Percentiles rank a stretch among this genome's conserved stretches.
Conservation (phyloP, 2,888 invertebrate species). For the Clusia tigrina region DNA sequence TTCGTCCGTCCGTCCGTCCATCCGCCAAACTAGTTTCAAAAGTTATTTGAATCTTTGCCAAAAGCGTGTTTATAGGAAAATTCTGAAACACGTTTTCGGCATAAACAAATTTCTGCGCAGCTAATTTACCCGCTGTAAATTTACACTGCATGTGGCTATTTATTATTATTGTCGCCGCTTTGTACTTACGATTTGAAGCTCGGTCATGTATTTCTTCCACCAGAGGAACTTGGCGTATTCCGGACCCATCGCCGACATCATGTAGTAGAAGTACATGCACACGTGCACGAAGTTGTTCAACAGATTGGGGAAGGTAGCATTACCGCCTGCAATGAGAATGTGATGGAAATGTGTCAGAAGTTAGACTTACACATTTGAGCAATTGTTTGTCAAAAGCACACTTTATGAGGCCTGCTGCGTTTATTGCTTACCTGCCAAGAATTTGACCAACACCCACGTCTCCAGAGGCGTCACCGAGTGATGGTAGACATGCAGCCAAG, state of each 20-base stretch:
- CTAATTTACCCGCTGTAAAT: no score
- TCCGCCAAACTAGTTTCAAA: no score
- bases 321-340: constrained; percentile 66
- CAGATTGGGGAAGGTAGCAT: constrained; percentile 67
- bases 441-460: constrained; percentile 92
- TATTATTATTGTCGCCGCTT: no score
- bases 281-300: constrained; percentile 95
- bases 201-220: constrained; percentile 96
- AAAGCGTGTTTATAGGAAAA: no score
- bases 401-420: background rate
- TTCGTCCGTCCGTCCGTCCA: no score
- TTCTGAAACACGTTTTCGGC: no score
- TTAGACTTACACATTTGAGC: background rate
- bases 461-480: constrained; percentile 93
- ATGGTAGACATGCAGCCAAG: constrained; percentile 91
- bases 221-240: constrained; percentile 86
- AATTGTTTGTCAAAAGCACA: background rate
- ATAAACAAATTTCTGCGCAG: no score
- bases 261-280: constrained; percentile 93
- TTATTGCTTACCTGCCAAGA: constrained; percentile 71
- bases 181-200: constrained; percentile 82
- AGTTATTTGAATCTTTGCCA: no score
- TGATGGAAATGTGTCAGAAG: background rate
- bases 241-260: constrained; percentile 89
- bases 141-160: no score